Evolutionary conservation across 2,888 invertebrate genomes (phyloP).

Genomic region (Hydrotaea cyrtoneurina): DNA sequence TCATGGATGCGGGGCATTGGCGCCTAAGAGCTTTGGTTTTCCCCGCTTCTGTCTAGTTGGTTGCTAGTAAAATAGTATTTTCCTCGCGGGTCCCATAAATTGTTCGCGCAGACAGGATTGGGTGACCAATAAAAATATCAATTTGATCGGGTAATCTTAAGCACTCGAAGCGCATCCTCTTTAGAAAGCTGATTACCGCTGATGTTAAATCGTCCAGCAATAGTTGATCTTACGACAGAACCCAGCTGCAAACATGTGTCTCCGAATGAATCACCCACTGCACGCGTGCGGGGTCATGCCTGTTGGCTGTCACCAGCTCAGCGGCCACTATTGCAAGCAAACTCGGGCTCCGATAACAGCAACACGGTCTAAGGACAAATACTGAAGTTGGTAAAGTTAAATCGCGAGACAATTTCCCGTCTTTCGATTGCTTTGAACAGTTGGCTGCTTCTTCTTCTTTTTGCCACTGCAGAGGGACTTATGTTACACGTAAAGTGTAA

Average conservation of each 20-base stretch:
- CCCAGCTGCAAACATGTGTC: too few relatives aligned
- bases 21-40: slow-evolving; percentile 30
- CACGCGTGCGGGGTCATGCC: neutral
- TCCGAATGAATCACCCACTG: too few relatives aligned
- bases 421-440: neutral
- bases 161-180: too few relatives aligned
- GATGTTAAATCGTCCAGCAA: too few relatives aligned
- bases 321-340: neutral
- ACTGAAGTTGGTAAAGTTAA: slow-evolving; percentile 28
- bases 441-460: neutral
- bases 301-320: slow-evolving; percentile 36
- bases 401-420: slow-evolving; percentile 5
- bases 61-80: neutral
- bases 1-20: neutral
- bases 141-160: too few relatives aligned
- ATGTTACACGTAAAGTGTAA: slow-evolving; percentile 24
- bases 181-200: too few relatives aligned
- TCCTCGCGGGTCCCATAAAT: slow-evolving; percentile 40
- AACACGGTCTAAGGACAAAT: neutral
- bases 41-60: slow-evolving; percentile 18
- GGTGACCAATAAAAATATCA: too few relatives aligned
- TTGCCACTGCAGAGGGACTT: slow-evolving; percentile 28
- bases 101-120: slow-evolving; percentile 33
- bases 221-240: too few relatives aligned
- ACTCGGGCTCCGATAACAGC: neutral